These are phyloP conservation scores for Sclerodermus sp. DNA, from an alignment of 2,888 invertebrate species.

Conservation along the genomic window DNA sequence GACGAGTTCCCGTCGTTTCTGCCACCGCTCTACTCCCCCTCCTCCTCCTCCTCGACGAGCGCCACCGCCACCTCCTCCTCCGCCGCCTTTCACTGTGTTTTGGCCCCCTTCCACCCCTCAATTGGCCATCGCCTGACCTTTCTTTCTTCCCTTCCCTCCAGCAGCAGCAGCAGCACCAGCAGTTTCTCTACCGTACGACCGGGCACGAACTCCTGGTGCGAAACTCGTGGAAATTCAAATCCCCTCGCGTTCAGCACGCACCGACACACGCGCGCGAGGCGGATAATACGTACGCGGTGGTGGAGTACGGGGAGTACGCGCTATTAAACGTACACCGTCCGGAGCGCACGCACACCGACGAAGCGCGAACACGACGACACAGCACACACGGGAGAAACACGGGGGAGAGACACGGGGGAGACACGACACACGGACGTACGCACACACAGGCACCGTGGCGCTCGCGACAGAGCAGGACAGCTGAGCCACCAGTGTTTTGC, in stretches of 20 bases:
- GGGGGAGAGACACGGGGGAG: no score
- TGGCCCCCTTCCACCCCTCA: constrained; percentile 4
- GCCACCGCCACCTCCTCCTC: background rate
- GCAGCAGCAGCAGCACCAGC: no score
- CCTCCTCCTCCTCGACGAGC: constrained; percentile 14
- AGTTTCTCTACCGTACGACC: no score
- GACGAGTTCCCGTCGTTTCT: constrained; percentile 12
- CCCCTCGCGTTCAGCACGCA: constrained; percentile 7
- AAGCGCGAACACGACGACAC: no score
- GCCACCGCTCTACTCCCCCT: background rate
- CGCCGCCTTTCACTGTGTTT: constrained; percentile 9
- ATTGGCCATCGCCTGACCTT: background rate
- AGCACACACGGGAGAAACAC: no score
- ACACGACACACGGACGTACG: constrained; percentile 15
- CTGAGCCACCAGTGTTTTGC: constrained; percentile 38
- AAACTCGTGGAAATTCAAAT: no score
- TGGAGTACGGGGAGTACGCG: no score
- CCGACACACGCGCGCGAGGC: no score
- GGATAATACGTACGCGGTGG: no score
- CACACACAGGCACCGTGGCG: constrained; percentile 7
- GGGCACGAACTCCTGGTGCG: no score
- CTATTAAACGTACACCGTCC: no score
- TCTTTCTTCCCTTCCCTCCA: background rate
- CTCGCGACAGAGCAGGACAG: constrained; percentile 34
- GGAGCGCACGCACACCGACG: no score